Evolutionary conservation across 2,888 invertebrate genomes (phyloP).

Genomic region (Lasioglossum vierecki): DNA sequence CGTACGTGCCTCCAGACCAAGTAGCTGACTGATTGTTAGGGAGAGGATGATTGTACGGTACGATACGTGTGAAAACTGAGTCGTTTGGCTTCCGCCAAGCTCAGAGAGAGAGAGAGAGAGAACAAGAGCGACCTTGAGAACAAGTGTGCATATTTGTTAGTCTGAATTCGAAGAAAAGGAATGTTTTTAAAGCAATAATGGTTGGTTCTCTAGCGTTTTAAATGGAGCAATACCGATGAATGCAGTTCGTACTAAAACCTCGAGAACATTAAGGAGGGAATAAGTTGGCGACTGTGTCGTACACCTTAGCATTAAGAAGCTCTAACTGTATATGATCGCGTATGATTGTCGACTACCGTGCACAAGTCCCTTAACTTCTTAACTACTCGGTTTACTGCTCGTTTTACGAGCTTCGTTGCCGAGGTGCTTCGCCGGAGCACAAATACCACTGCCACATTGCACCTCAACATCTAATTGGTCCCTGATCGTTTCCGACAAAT

Average conservation of each 20-base stretch:
- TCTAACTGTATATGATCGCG: background rate
- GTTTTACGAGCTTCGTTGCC: background rate
- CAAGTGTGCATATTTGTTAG: too few relatives aligned
- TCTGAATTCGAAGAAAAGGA: too few relatives aligned
- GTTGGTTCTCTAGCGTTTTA: background rate
- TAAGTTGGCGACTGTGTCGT: background rate
- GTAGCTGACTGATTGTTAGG: constrained; percentile 38
- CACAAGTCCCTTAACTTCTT: background rate
- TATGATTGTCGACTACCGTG: background rate
- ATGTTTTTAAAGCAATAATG: background rate
- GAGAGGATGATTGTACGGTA: constrained; percentile 1
- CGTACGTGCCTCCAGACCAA: constrained; percentile 49
- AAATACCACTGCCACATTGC: background rate
- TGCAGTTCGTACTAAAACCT: background rate
- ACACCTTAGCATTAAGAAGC: background rate
- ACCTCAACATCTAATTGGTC: background rate
- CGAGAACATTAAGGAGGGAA: background rate
- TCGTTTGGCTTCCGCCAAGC: constrained; percentile 23
- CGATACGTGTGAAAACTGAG: constrained; percentile 34
- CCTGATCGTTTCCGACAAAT: background rate
- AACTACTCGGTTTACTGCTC: background rate
- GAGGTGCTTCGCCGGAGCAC: background rate
- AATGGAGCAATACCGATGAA: background rate
- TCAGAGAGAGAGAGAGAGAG: background rate
- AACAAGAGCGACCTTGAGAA: background rate